Evolutionary conservation across 1,140 invertebrate genomes (phyloP).

Genomic region (Triops longicaudatus): DNA sequence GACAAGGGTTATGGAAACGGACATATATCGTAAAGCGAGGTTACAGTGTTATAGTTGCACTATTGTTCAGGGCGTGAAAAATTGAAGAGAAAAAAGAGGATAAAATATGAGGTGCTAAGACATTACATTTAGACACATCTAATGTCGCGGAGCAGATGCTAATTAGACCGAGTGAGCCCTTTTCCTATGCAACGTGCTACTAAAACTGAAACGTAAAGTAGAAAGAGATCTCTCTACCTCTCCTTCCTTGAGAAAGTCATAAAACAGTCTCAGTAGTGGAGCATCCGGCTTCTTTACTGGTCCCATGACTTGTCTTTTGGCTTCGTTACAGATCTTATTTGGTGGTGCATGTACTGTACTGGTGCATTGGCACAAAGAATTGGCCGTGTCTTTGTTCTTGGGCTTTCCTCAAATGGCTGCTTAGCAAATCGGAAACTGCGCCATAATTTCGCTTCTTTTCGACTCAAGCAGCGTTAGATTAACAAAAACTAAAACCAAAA

Average conservation of each 20-base stretch:
- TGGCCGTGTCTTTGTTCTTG: neutral
- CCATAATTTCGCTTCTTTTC: neutral
- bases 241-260: neutral
- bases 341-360: neutral
- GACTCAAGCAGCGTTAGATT: neutral
- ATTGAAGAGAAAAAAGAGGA: neutral
- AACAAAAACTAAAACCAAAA: neutral
- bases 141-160: constrained; percentile 8
- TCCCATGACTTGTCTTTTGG: neutral
- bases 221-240: no score
- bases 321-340: neutral
- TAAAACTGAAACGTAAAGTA: no score
- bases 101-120: neutral
- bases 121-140: neutral
- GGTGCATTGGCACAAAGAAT: neutral
- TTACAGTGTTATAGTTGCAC: no score
- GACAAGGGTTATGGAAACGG: no score
- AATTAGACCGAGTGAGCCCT: neutral
- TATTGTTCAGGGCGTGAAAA: neutral
- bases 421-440: neutral
- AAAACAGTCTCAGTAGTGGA: neutral
- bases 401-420: neutral
- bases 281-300: neutral
- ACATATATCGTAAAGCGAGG: no score
- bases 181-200: neutral